These are phyloP conservation scores for Palythoa grandiflora DNA, from an alignment of 92 coral and sea anemone genomes.

Conservation along the genomic window DNA sequence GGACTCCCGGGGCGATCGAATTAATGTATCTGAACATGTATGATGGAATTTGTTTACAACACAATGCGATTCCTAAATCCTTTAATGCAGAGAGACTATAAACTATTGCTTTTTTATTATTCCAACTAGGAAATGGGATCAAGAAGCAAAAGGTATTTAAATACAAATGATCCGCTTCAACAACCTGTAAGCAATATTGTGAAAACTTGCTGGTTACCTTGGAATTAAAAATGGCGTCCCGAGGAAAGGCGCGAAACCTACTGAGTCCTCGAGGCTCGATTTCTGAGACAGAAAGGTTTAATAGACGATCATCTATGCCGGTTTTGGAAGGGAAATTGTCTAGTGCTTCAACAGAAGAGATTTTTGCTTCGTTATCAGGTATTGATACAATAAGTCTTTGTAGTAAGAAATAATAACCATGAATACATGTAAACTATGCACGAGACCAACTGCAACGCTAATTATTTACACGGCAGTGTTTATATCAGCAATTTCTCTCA, in stretches of 20 bases:
- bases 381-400: not conserved
- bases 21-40: not conserved
- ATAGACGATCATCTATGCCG: constrained; percentile 35
- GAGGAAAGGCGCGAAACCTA: constrained; percentile 68
- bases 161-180: not conserved
- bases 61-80: constrained; percentile 10
- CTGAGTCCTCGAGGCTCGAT: constrained; percentile 28
- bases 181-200: not conserved
- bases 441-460: not conserved
- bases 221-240: constrained; percentile 83
- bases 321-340: constrained; percentile 35
- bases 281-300: constrained; percentile 1
- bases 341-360: constrained; percentile 65
- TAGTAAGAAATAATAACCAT: not conserved
- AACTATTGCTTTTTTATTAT: not conserved
- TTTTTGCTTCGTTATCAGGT: constrained; percentile 70
- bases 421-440: not conserved
- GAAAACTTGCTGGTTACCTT: constrained; percentile 30
- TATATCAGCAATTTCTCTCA: not conserved
- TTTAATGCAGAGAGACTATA: not conserved
- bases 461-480: not conserved
- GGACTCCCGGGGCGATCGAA: constrained; percentile 43
- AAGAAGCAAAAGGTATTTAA: constrained; percentile 5
- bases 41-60: constrained; percentile 41
- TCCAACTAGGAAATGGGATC: not conserved